Evolutionary conservation across 2,888 invertebrate genomes (phyloP).

Genomic region (Pocota personata): DNA sequence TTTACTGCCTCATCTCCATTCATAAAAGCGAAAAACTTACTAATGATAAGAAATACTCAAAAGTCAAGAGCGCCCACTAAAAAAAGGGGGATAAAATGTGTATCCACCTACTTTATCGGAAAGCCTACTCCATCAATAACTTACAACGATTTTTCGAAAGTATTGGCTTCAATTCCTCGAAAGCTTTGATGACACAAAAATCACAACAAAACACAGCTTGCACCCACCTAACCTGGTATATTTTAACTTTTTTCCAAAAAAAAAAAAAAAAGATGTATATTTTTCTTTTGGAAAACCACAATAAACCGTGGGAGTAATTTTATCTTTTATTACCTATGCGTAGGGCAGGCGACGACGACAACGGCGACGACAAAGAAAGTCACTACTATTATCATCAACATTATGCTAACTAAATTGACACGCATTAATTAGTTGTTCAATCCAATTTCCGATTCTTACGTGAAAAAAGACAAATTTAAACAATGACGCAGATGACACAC

Average conservation of each 20-base stretch:
- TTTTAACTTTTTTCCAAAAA: constrained; percentile 6
- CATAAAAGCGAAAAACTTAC: not conserved
- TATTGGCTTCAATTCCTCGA: constrained; percentile 38
- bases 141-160: constrained; percentile 57
- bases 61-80: constrained; percentile 16
- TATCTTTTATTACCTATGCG: constrained; percentile 40
- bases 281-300: constrained; percentile 31
- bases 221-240: constrained; percentile 50
- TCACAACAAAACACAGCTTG: constrained; percentile 24
- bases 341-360: constrained; percentile 29
- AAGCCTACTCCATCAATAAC: constrained; percentile 54
- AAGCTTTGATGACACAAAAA: constrained; percentile 65
- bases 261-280: not conserved
- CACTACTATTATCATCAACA: constrained; percentile 14
- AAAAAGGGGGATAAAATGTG: not conserved
- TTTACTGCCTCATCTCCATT: not conserved
- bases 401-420: constrained; percentile 66
- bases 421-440: constrained; percentile 64
- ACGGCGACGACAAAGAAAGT: constrained; percentile 42
- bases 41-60: constrained; percentile 30
- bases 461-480: constrained; percentile 57
- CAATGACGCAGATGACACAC: constrained; percentile 68
- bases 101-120: constrained; percentile 44
- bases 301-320: constrained; percentile 55
- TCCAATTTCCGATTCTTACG: constrained; percentile 66